A percentile compares a stretch with the other conserved stretches of the same genome.
Conservation (phyloP, 2,888 invertebrate species). For the Eristalinus sepulchralis region DNA sequence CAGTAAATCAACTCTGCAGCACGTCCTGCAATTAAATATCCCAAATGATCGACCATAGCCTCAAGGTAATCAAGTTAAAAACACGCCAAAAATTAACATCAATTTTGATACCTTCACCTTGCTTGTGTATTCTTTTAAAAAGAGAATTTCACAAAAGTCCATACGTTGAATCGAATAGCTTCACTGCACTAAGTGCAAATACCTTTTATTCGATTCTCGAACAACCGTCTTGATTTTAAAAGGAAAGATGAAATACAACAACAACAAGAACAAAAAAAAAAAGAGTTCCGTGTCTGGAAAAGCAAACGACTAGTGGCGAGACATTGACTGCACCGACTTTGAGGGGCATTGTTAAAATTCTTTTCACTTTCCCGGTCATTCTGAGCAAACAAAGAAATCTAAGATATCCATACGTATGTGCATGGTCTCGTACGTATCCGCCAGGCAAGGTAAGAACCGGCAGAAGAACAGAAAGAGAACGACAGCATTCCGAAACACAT, state of each 20-base stretch:
- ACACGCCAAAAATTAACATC: neutral
- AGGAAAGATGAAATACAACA: neutral
- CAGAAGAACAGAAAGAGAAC: neutral
- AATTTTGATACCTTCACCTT: neutral
- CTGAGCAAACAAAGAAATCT: conserved; percentile 9
- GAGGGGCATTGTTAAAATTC: conserved; percentile 17
- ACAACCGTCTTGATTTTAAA: neutral
- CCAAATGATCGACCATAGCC: conserved; percentile 1
- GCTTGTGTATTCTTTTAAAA: neutral
- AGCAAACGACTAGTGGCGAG: neutral
- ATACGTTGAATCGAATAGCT: neutral
- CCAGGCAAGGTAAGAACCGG: neutral
- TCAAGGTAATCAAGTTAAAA: neutral
- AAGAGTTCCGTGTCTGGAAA: neutral
- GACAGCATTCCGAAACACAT: neutral
- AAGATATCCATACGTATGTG: neutral
- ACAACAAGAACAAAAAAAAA: too few species aligned
- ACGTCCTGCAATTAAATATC: conserved; percentile 12
- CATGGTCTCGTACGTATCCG: neutral
- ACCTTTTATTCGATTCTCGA: neutral
- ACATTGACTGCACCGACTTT: neutral
- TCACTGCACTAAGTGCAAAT: neutral
- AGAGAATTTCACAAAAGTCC: neutral
- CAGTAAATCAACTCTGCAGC: neutral
- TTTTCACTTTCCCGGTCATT: conserved; percentile 20